These are phyloP conservation scores for Plutella xylostella DNA, from an alignment of 2,888 invertebrate species.

Conservation along the genomic window DNA sequence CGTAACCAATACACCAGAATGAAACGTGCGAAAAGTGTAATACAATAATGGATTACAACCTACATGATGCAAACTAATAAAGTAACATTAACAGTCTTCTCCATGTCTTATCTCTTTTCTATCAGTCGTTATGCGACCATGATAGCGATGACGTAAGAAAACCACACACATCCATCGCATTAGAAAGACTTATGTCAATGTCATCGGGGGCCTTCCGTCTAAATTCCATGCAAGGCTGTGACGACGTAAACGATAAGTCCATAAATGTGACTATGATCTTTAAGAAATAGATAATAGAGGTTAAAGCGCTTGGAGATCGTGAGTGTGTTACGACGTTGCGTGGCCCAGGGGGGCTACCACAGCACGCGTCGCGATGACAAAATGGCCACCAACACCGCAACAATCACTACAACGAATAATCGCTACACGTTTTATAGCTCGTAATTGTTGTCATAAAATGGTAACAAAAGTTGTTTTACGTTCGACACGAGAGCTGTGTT, in stretches of 20 bases:
- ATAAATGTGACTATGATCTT: too few species aligned
- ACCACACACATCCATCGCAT: background rate
- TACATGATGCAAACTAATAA: too few species aligned
- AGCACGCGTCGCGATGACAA: constrained; percentile 47
- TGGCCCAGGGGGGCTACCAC: constrained; percentile 16
- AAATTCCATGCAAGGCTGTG: background rate
- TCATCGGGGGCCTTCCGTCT: constrained; percentile 1
- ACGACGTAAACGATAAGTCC: background rate
- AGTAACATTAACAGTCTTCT: too few species aligned
- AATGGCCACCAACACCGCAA: constrained; percentile 37
- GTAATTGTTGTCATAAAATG: constrained; percentile 69
- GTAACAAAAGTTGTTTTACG: constrained; percentile 68
- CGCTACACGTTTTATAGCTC: constrained; percentile 66
- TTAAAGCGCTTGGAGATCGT: background rate
- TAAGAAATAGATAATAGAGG: background rate
- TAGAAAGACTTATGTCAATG: constrained; percentile 3
- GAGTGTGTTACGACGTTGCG: too few species aligned
- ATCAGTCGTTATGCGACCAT: background rate
- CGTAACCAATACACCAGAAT: too few species aligned
- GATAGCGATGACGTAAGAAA: background rate
- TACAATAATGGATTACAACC: too few species aligned
- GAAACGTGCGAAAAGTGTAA: too few species aligned
- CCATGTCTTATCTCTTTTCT: background rate
- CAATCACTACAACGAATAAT: constrained; percentile 62
- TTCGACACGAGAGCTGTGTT: constrained; percentile 60